These are phyloP conservation scores for mouse (Mus musculus) DNA, from an alignment of 2,113 vertebrate genomes.

Conservation along the genomic window GRCm39 chr3:32039501-32040000, in stretches of 20 bases:
- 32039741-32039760: conserved; percentile 49
- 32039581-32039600: not conserved
- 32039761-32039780: conserved; percentile 9
- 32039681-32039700: not conserved
- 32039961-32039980: conserved; percentile 24
- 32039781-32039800: conserved; percentile 15
- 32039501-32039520: conserved; percentile 19
- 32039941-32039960: conserved; percentile 1
- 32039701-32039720: not conserved
- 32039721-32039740: not conserved
- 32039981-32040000: not conserved
- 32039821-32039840: conserved; percentile 37
- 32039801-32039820: not conserved
- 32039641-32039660: not conserved
- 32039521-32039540: not conserved
- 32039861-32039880: conserved; percentile 46
- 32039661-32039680: not conserved
- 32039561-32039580: not conserved
- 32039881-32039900: not conserved
- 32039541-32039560: not conserved
- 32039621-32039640: not conserved
- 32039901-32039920: not conserved
- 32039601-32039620: not conserved
- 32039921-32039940: not conserved
- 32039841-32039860: not conserved